These are phyloP conservation scores for Zoanthus sociatus DNA, from an alignment of 92 coral and sea anemone species.

Conservation along the genomic window DNA sequence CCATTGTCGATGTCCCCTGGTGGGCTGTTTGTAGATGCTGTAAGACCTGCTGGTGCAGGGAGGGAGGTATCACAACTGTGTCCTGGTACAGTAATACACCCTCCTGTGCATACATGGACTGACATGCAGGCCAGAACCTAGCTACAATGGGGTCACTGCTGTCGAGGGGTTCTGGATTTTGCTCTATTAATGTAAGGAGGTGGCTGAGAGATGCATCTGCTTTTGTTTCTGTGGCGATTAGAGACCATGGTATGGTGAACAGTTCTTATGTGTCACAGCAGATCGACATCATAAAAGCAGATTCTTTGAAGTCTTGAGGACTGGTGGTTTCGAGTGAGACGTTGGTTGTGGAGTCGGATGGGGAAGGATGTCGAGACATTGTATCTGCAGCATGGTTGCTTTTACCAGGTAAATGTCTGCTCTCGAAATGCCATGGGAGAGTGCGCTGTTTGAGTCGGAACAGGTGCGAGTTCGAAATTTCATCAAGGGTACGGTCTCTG, in stretches of 20 bases:
- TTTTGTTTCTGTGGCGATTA: slow-evolving; percentile 40
- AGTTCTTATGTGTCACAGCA: slow-evolving; percentile 27
- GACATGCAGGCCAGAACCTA: slow-evolving; percentile 5
- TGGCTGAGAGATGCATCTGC: slow-evolving; percentile 44
- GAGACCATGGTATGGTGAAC: slow-evolving; percentile 42
- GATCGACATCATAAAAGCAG: slow-evolving; percentile 10
- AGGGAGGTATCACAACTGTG: slow-evolving; percentile 7
- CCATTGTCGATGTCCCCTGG: neutral
- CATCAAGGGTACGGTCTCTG: slow-evolving; percentile 40
- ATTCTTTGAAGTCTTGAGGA: neutral
- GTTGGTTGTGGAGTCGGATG: slow-evolving; percentile 16
- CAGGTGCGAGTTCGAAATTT: slow-evolving; percentile 7
- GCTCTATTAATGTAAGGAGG: slow-evolving; percentile 21
- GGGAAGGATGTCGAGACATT: slow-evolving; percentile 22
- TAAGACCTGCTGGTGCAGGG: neutral
- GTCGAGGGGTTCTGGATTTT: slow-evolving; percentile 31
- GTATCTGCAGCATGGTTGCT: slow-evolving; percentile 39
- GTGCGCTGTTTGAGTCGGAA: slow-evolving; percentile 28
- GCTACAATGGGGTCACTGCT: slow-evolving; percentile 18
- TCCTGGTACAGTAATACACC: neutral
- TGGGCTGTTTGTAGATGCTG: neutral
- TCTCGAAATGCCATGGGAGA: neutral
- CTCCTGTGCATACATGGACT: slow-evolving; percentile 9
- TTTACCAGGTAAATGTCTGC: neutral
- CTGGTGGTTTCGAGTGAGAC: neutral